A percentile compares a stretch with the other conserved stretches of the same genome.
Conservation (phyloP, 2,113 vertebrate species). For the Crocuta crocuta region DNA sequence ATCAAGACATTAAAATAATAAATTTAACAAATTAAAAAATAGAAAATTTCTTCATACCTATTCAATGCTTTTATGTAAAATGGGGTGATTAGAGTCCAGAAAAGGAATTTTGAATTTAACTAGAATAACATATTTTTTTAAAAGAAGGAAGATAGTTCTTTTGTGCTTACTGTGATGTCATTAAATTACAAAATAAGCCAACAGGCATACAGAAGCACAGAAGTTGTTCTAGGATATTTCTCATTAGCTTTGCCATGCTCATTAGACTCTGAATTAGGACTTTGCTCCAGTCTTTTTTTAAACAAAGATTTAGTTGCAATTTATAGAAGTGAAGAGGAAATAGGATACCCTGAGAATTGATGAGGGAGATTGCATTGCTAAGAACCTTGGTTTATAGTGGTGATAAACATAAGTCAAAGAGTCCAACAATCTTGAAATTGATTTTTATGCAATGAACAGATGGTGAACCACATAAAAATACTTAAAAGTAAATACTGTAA, state of each 20-base stretch:
- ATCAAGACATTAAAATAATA: neutral
- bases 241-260: conserved; percentile 15
- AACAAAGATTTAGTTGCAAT: conserved; percentile 16
- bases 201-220: neutral
- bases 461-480: conserved; percentile 54
- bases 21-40: neutral
- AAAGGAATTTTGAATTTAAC: conserved; percentile 30
- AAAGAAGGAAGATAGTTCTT: neutral
- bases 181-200: conserved; percentile 23
- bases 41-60: neutral
- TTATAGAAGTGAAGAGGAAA: conserved; percentile 12
- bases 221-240: neutral
- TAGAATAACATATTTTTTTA: neutral
- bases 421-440: conserved; percentile 34
- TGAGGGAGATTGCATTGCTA: neutral
- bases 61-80: neutral
- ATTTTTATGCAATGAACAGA: conserved; percentile 70
- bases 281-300: neutral
- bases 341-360: neutral
- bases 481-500: conserved; percentile 56
- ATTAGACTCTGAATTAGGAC: conserved; percentile 29
- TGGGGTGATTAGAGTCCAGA: neutral
- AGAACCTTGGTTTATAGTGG: conserved; percentile 49
- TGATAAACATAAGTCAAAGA: conserved; percentile 69
- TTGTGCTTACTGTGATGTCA: neutral